These are phyloP conservation scores for Semicossyphus pulcher DNA, from an alignment of 2,113 vertebrate genomes.

Conservation along the genomic window DNA sequence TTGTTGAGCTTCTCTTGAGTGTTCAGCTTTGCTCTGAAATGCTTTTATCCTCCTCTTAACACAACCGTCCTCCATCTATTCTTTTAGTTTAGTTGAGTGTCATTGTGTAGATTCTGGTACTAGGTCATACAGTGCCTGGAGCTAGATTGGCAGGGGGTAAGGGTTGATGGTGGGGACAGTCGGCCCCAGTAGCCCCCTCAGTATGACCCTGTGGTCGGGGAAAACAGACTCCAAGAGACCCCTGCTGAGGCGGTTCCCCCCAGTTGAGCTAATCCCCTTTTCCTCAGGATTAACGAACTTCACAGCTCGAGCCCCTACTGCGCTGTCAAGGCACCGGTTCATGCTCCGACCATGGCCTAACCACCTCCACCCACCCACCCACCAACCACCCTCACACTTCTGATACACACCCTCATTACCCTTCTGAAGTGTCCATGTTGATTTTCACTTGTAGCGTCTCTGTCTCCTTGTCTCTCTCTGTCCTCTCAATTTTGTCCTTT, in stretches of 20 bases:
- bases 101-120: slow-evolving; percentile 19
- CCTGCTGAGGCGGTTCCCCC: slow-evolving; percentile 9
- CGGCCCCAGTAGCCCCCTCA: neutral
- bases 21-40: neutral
- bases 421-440: no score
- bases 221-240: slow-evolving; percentile 54
- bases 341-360: slow-evolving; percentile 7
- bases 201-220: slow-evolving; percentile 36
- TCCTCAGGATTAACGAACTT: slow-evolving; percentile 77
- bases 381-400: neutral
- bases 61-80: no score
- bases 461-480: no score
- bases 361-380: neutral
- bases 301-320: slow-evolving; percentile 73
- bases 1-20: slow-evolving; percentile 7
- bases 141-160: neutral
- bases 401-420: no score
- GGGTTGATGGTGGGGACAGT: neutral
- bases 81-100: neutral
- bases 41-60: neutral
- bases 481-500: no score
- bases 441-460: no score
- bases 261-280: slow-evolving; percentile 75
- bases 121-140: slow-evolving; percentile 51
- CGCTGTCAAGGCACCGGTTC: slow-evolving; percentile 58